Evolutionary conservation across 2,888 invertebrate genomes (phyloP), one percentile per base, ranked within the genome.

Genomic region (Heliconius aoede): DNA sequence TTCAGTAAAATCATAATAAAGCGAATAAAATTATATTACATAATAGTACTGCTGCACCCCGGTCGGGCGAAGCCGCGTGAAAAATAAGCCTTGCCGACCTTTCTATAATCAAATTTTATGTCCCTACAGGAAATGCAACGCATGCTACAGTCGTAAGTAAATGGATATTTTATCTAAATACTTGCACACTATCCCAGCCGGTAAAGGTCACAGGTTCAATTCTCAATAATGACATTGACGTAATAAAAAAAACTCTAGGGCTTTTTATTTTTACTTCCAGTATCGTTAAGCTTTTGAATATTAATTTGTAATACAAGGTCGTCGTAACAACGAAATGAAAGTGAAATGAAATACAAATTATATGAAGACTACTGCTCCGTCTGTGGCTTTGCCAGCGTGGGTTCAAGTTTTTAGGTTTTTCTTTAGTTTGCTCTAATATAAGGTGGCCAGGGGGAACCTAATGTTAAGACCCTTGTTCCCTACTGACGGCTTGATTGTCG

Each of bases 261-360:
- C n/a, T 64, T 64, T 64, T 64, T 64, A 62, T 30, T 21, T 32
- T 32, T 21, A 32, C 62, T 64, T 64, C 32, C 62, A 64, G 30
- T 21, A 64, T 32, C n/a, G 18, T 64, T n/a, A 64, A 64, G 62
- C 62, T 64, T 62, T 62, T 64, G 62, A 32, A 21, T 64, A 30
- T 62, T 30, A 32, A 32, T 64, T 30, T 30, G 21, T 21, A 8
- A 64, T 32, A 64, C 62, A 32, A 64, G 62, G 62, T 64, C 62
- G 21, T 32, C 4, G 30, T 30, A 32, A 64, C 32, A 32, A 32
- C 30, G 32, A 32, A 64, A 11, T 21, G 62, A 64, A 64, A 64
- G 62, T 64, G 62, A 64, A 64, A 64, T 64, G 32, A 30, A 21
- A 30, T 30, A 62, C 61, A 4, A 21, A 18, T 7, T 2, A 64